Base-by-base conservation (phyloP, 2,888 invertebrate genomes). In the Drosophila mulleri region DNA sequence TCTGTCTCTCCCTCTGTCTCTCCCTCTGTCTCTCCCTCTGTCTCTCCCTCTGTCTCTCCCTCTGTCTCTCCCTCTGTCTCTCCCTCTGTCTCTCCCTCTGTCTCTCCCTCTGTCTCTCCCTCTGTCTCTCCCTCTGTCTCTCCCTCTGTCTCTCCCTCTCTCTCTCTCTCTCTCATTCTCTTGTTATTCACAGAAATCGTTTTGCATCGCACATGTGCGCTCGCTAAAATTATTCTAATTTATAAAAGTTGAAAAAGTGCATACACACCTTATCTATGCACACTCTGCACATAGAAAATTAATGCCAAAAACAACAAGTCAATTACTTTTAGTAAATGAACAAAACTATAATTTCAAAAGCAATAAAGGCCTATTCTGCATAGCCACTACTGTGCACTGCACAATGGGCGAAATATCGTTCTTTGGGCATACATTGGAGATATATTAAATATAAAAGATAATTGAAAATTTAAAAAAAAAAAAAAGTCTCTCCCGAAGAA, bases 251-350 rank as follows among this genome's bases (percentile, higher is more conserved):
- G 3, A 37, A 35, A 23, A 14, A 5, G 3, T 5, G 7, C 18
- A 32, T 14, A 50, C 9, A 35, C 5, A 26, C 23, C 35, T 23
- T 23, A 23, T 37, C 20, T 37, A 64, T 47, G 39, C 23, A 37
- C 0, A 26, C 26, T 23, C 20, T 47, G 53, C 18, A 26, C 26
- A 32, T 41, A 23, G 53, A 20, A 47, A 78, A 82, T 79, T 75
- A 82, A 85, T 82, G 79, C 66, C 66, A 69, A 26, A 57, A 75
- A 78, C 72, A 90, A 77, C 78, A 32, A 32, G 9, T 84, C 79
- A 82, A 88, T 90, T 86, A 88, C 79, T 81, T 83, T 70, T 75
- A 83, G 83, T 83, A 84, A 78, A 86, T 66, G 67, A 68, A 57
- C 66, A 65, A 70, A 69, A 57, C 57, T 72, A 62, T 54, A 48